These are phyloP conservation scores for Watersipora subatra DNA, from an alignment of 1,140 invertebrate species.

Conservation along the genomic window DNA sequence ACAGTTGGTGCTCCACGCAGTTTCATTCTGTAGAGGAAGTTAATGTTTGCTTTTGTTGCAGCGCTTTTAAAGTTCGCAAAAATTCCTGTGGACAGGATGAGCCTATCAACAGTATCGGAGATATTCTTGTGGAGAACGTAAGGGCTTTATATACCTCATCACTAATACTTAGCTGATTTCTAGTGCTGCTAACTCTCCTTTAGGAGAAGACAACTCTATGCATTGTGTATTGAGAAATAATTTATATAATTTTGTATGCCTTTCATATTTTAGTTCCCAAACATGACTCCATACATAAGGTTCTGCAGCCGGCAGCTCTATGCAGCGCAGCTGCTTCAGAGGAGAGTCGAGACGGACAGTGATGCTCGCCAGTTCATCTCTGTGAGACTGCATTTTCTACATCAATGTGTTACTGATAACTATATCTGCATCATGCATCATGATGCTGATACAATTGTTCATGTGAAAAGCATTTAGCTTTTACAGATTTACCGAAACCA, in stretches of 20 bases:
- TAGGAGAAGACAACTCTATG: no score
- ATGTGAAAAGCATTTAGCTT: no score
- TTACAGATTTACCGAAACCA: no score
- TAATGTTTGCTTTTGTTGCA: conserved; percentile 34
- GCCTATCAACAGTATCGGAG: conserved; percentile 55
- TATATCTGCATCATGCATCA: no score
- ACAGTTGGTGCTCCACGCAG: no score
- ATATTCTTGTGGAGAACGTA: conserved; percentile 65
- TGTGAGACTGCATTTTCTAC: not conserved
- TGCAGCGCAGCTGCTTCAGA: conserved; percentile 56
- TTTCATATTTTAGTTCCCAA: conserved; percentile 50
- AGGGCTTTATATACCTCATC: conserved; percentile 25
- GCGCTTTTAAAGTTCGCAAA: conserved; percentile 50
- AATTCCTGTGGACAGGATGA: conserved; percentile 50
- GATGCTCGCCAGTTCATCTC: conserved; percentile 1
- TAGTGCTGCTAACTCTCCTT: no score
- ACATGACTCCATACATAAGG: conserved; percentile 61
- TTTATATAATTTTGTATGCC: not conserved
- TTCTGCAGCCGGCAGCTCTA: conserved; percentile 69
- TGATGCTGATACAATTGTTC: no score
- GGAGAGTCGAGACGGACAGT: conserved; percentile 29
- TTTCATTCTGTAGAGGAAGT: no score
- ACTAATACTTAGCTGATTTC: conserved; percentile 1
- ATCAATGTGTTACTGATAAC: no score
- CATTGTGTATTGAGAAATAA: no score